These are phyloP conservation scores for Meteorus colon DNA, from an alignment of 2,888 invertebrate genomes.

Conservation along the genomic window DNA sequence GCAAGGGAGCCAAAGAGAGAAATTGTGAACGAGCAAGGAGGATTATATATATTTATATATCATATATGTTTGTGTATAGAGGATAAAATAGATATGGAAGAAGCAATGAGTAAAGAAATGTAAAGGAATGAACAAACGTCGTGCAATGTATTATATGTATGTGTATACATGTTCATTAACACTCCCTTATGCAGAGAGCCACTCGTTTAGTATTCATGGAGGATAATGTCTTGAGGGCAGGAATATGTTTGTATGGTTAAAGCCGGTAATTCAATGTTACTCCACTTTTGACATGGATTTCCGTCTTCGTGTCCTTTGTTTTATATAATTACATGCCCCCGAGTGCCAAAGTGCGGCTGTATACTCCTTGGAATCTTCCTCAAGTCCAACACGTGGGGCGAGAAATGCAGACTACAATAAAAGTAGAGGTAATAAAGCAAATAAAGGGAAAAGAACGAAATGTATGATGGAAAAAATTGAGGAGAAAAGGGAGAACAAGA, in stretches of 20 bases:
- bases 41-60: not conserved
- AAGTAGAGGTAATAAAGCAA: conserved; percentile 24
- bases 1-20: conserved; percentile 13
- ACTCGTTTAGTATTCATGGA: conserved; percentile 14
- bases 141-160: conserved; percentile 8
- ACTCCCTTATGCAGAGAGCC: conserved; percentile 4
- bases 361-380: conserved; percentile 17
- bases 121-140: conserved; percentile 4
- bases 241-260: conserved; percentile 3
- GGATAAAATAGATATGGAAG: conserved; percentile 2
- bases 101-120: conserved; percentile 2
- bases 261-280: conserved; percentile 16
- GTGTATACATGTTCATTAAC: conserved; percentile 12
- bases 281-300: conserved; percentile 15
- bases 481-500: conserved; percentile 29
- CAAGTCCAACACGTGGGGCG: conserved; percentile 39
- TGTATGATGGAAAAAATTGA: not conserved
- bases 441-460: not conserved
- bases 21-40: not conserved
- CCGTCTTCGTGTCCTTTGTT: conserved; percentile 12
- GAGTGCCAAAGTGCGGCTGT: conserved; percentile 1
- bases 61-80: not conserved
- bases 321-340: conserved; percentile 10
- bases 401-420: conserved; percentile 33
- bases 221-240: conserved; percentile 1